Percentiles rank a stretch among this genome's conserved stretches.
Evolutionary conservation across 1,140 invertebrate genomes (phyloP).

Genomic region (Halictus rubicundus): DNA sequence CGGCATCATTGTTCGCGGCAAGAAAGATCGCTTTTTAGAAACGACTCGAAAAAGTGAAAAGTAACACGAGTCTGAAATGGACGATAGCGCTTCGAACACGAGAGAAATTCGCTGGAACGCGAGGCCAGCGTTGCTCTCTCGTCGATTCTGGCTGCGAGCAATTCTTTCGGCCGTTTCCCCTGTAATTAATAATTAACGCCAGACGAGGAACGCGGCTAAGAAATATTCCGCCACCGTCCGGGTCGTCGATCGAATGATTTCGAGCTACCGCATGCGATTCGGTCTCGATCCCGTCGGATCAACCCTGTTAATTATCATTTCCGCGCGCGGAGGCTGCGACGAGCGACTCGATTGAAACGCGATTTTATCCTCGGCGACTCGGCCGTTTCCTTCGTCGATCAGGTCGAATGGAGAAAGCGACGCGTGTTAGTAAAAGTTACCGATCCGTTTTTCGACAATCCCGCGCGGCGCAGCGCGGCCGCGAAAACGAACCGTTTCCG

Average conservation of each 20-base stretch:
- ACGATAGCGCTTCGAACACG: neutral
- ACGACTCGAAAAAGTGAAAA: neutral
- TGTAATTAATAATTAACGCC: neutral
- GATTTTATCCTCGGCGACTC: constrained; percentile 16
- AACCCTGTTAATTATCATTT: neutral
- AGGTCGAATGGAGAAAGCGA: constrained; percentile 22
- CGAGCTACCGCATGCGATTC: neutral
- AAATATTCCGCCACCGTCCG: neutral
- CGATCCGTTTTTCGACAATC: constrained; percentile 48
- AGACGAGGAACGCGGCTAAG: neutral
- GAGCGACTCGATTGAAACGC: neutral
- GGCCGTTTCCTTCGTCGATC: constrained; percentile 4
- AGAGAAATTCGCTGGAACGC: neutral
- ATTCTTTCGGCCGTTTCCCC: neutral
- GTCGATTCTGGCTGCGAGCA: neutral
- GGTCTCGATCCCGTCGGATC: neutral
- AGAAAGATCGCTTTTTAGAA: neutral
- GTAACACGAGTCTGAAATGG: neutral
- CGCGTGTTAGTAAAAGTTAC: neutral
- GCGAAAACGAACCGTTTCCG: too few species aligned
- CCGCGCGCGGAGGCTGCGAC: neutral
- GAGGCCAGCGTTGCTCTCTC: neutral
- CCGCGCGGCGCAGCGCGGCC: neutral
- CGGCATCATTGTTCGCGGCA: too few species aligned
- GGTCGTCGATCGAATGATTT: neutral